Conservation (phyloP, 2,113 vertebrate species). For the Heloderma charlesbogerti region DNA sequence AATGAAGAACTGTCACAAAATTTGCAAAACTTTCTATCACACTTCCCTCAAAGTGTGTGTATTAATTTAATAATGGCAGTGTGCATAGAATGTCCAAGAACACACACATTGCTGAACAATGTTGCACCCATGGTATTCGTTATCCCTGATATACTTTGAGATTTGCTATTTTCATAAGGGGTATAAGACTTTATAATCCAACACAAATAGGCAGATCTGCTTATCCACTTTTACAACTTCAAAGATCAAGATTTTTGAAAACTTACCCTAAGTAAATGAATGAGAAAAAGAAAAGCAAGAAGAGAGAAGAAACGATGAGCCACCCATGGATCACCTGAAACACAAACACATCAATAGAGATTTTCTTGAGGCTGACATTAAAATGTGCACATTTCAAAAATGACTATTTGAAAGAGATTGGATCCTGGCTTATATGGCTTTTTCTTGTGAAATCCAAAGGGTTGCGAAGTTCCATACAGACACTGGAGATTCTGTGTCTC, state of each 20-base stretch:
- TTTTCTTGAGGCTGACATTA: not conserved
- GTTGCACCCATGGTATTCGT: not conserved
- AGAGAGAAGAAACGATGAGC: conserved; percentile 96
- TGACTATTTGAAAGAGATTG: conserved; percentile 20
- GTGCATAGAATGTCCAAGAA: not conserved
- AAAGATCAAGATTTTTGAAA: conserved; percentile 22
- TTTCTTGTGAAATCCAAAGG: not conserved
- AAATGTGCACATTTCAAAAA: not conserved
- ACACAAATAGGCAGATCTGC: not conserved
- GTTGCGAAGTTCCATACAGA: too few relatives aligned
- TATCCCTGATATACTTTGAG: not conserved
- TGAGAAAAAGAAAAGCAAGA: conserved; percentile 98
- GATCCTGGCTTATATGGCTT: not conserved
- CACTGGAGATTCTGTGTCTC: not conserved
- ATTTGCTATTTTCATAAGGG: not conserved
- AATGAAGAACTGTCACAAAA: not conserved
- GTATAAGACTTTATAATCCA: not conserved
- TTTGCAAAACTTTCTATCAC: not conserved
- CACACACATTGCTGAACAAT: not conserved
- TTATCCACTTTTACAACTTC: not conserved
- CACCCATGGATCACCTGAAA: conserved; percentile 96
- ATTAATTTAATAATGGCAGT: not conserved
- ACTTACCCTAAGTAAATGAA: conserved; percentile 98
- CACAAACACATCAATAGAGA: conserved; percentile 25
- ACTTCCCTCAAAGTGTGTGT: not conserved